Evolutionary conservation across 2,888 invertebrate genomes (phyloP).

Genomic region (Aphrophora alni): DNA sequence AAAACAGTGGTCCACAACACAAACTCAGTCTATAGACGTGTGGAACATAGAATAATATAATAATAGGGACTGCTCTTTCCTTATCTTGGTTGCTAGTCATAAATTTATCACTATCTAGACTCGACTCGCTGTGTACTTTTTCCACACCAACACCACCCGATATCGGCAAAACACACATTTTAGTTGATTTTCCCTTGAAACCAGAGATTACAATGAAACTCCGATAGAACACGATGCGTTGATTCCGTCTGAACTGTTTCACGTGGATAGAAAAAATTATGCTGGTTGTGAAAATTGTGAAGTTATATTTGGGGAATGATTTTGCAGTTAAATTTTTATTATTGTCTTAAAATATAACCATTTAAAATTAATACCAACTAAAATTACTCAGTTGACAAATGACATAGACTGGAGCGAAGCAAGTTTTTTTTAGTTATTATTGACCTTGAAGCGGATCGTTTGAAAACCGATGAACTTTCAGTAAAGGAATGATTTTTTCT

Average conservation of each 20-base stretch:
- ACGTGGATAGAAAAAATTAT: too few species aligned
- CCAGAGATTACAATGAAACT: background rate
- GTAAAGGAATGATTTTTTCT: too few species aligned
- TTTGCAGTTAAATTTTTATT: too few species aligned
- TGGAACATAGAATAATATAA: background rate
- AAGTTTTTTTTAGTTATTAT: too few species aligned
- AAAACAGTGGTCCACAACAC: slow-evolving; percentile 7
- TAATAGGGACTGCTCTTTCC: background rate
- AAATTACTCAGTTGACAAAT: too few species aligned
- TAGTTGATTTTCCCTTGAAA: background rate
- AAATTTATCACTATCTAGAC: slow-evolving; percentile 5
- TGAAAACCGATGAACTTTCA: too few species aligned
- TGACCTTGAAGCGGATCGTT: too few species aligned
- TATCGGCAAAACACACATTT: slow-evolving; percentile 2
- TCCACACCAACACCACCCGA: background rate
- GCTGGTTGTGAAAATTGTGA: too few species aligned
- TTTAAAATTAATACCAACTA: too few species aligned
- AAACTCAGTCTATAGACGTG: background rate
- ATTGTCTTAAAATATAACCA: too few species aligned
- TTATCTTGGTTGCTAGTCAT: background rate
- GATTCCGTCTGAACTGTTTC: background rate
- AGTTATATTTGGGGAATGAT: too few species aligned
- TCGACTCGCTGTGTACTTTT: slow-evolving; percentile 4
- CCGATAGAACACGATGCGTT: background rate
- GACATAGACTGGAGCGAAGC: too few species aligned